phyloP scores from a whole-genome alignment of 2,888 invertebrate genomes.

The Yponomeuta plumbellus region DNA sequence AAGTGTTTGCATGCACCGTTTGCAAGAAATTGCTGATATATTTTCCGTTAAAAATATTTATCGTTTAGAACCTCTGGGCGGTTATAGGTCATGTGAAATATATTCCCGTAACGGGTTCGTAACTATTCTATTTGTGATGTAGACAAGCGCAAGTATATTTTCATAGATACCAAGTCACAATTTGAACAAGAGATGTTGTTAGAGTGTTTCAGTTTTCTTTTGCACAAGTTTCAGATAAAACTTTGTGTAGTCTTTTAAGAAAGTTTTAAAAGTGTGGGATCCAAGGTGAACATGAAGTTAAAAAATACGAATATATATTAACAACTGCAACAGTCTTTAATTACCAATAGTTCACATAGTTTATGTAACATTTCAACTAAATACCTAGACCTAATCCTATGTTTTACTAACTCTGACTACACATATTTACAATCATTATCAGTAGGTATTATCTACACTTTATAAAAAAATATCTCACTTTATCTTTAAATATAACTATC shows the following conservation, averaged over 20 bases:
- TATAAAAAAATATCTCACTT: conserved; percentile 19
- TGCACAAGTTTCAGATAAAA: neutral
- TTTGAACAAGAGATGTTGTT: too few relatives aligned
- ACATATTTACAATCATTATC: conserved; percentile 10
- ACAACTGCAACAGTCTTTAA: conserved; percentile 18
- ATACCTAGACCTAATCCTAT: conserved; percentile 14
- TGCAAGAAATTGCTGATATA: too few relatives aligned
- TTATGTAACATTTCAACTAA: conserved; percentile 15
- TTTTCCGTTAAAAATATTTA: too few relatives aligned
- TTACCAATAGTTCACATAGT: conserved; percentile 16
- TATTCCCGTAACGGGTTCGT: too few relatives aligned
- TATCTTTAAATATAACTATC: conserved; percentile 12
- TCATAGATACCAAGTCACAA: too few relatives aligned
- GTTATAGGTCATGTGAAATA: too few relatives aligned
- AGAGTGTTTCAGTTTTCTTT: too few relatives aligned
- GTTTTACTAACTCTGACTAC: conserved; percentile 10
- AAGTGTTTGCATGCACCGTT: too few relatives aligned
- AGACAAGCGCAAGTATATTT: too few relatives aligned
- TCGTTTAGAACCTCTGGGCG: too few relatives aligned
- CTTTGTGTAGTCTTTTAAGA: neutral
- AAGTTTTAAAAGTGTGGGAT: neutral
- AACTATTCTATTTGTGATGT: too few relatives aligned
- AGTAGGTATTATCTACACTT: conserved; percentile 8
- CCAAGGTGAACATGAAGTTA: neutral
- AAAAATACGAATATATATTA: conserved; percentile 14